phyloP scores from a whole-genome alignment of 2,888 invertebrate species.

The Loripinus fragilis region DNA sequence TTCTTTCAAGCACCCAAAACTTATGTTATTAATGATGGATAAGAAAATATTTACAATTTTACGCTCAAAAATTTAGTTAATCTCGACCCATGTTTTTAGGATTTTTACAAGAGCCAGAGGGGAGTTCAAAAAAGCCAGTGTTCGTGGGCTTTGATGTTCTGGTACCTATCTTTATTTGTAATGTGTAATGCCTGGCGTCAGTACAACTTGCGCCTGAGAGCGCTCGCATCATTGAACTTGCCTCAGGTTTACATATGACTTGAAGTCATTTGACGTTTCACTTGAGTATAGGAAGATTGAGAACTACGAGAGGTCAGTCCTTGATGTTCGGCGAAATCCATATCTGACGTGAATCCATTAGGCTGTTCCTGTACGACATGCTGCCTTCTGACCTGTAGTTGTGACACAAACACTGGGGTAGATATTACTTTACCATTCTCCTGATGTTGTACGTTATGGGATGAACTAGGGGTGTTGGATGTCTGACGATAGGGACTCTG shows the following conservation, averaged over 20 bases:
- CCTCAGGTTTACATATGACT: conserved; percentile 37
- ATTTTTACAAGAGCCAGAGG: too few species aligned
- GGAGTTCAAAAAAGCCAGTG: too few species aligned
- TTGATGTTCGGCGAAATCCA: conserved; percentile 53
- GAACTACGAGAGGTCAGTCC: conserved; percentile 30
- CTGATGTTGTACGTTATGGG: conserved; percentile 4
- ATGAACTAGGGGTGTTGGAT: background rate
- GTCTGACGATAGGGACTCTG: background rate
- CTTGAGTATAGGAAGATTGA: conserved; percentile 30
- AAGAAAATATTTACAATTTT: too few species aligned
- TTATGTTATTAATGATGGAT: too few species aligned
- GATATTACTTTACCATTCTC: conserved; percentile 45
- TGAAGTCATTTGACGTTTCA: conserved; percentile 35
- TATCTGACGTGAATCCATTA: conserved; percentile 46
- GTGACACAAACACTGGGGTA: conserved; percentile 56
- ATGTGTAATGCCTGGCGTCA: too few species aligned
- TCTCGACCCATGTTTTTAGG: too few species aligned
- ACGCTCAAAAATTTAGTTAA: too few species aligned
- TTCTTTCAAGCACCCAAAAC: too few species aligned
- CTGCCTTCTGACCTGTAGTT: conserved; percentile 48
- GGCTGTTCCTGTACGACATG: conserved; percentile 38
- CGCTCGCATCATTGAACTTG: too few species aligned
- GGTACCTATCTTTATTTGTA: too few species aligned
- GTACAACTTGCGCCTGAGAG: too few species aligned
- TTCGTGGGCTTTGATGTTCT: too few species aligned